Conservation (phyloP, 2,113 vertebrate species). For the Ascaphus truei region DNA sequence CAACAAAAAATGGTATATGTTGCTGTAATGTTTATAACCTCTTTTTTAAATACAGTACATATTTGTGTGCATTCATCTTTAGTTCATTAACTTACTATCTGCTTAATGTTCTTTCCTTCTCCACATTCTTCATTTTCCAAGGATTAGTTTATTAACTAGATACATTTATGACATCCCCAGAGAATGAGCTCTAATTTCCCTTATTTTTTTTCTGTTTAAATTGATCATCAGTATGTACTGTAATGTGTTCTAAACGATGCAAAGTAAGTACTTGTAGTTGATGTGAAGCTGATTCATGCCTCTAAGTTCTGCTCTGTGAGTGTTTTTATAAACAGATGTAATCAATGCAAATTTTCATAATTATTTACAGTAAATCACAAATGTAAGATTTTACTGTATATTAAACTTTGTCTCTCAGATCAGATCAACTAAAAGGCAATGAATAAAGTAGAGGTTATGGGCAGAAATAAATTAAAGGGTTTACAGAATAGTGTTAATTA, state of each 20-base stretch:
- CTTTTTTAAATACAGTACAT: slow-evolving; percentile 21
- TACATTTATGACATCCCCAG: neutral
- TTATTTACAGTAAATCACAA: neutral
- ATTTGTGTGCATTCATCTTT: neutral
- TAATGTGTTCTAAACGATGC: slow-evolving; percentile 27
- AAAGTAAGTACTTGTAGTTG: neutral
- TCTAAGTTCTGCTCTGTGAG: neutral
- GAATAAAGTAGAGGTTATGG: too few relatives aligned
- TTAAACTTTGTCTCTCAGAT: too few relatives aligned
- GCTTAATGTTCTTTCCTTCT: neutral
- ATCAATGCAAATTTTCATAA: neutral
- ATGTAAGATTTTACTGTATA: neutral
- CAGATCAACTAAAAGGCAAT: too few relatives aligned
- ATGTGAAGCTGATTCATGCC: slow-evolving; percentile 6
- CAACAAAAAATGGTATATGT: slow-evolving; percentile 20
- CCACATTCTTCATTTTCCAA: neutral
- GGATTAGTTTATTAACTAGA: neutral
- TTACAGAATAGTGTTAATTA: too few relatives aligned
- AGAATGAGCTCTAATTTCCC: neutral
- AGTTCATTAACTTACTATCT: slow-evolving; percentile 5
- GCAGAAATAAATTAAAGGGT: too few relatives aligned
- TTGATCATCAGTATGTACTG: slow-evolving; percentile 18
- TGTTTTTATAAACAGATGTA: slow-evolving; percentile 10
- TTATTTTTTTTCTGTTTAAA: slow-evolving; percentile 3
- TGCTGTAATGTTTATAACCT: slow-evolving; percentile 36